A percentile compares a stretch with the other conserved stretches of the same genome.
These are phyloP conservation scores for Mustela lutreola DNA, from an alignment of 2,113 vertebrate species.

Conservation along the genomic window DNA sequence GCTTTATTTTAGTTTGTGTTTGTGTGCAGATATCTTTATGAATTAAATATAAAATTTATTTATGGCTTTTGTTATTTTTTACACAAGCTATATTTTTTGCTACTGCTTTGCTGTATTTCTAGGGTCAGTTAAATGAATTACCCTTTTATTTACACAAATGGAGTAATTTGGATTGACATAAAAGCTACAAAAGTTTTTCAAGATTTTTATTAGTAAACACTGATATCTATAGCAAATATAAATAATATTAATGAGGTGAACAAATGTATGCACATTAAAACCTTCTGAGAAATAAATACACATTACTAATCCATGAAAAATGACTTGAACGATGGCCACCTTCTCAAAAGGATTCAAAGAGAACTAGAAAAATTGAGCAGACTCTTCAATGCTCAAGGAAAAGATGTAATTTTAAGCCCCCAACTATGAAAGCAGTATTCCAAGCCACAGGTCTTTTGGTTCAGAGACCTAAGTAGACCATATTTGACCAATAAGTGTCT, in stretches of 20 bases:
- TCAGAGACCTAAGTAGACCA: not conserved
- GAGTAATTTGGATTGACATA: not conserved
- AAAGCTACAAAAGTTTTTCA: not conserved
- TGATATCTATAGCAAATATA: not conserved
- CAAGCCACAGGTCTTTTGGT: not conserved
- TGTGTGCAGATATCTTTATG: not conserved
- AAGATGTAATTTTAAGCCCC: not conserved
- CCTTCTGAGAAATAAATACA: slow-evolving; percentile 34
- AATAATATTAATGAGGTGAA: slow-evolving; percentile 35
- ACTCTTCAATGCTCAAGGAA: not conserved
- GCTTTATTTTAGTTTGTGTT: not conserved
- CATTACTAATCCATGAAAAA: not conserved
- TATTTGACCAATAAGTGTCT: not conserved
- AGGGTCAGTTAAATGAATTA: not conserved
- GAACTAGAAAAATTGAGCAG: not conserved
- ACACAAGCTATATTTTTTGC: not conserved
- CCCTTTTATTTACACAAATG: slow-evolving; percentile 16
- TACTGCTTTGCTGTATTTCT: not conserved
- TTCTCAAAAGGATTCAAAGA: not conserved
- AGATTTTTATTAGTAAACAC: not conserved
- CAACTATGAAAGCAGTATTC: not conserved
- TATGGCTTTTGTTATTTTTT: not conserved
- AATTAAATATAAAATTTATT: not conserved
- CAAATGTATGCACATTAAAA: not conserved
- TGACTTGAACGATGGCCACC: not conserved